A percentile compares a stretch with the other conserved stretches of the same genome.
These are phyloP conservation scores for Drosophila ogumai DNA, from an alignment of 1,140 invertebrate genomes.

Conservation along the genomic window DNA sequence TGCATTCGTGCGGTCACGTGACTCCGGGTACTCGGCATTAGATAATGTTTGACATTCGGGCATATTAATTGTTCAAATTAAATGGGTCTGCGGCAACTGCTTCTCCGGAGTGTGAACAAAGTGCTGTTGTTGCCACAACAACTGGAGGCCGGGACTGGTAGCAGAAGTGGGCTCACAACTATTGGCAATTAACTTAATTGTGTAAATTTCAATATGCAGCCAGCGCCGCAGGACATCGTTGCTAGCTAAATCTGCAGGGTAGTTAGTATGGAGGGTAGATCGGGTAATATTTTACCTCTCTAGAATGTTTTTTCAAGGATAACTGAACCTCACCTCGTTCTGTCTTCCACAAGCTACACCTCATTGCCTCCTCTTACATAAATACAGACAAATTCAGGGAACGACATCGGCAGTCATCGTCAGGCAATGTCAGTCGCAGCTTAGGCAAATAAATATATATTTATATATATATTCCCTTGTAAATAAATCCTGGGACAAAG, in stretches of 20 bases:
- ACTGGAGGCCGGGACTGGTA: conserved; percentile 14
- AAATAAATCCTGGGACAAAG: conserved; percentile 63
- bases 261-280: conserved; percentile 26
- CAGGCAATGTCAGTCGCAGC: conserved; percentile 73
- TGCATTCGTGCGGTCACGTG: conserved; percentile 79
- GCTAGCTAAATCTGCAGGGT: conserved; percentile 10
- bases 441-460: conserved; percentile 70
- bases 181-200: conserved; percentile 78
- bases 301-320: not conserved
- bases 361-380: conserved; percentile 48
- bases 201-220: conserved; percentile 61
- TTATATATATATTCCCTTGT: conserved; percentile 4
- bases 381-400: conserved; percentile 34
- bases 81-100: conserved; percentile 45
- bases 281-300: not conserved
- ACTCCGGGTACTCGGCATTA: conserved; percentile 55
- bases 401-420: conserved; percentile 45
- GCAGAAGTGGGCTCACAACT: conserved; percentile 45
- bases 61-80: conserved; percentile 80
- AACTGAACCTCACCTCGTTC: conserved; percentile 25
- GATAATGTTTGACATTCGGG: conserved; percentile 72
- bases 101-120: conserved; percentile 52
- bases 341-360: conserved; percentile 14
- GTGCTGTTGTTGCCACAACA: conserved; percentile 70
- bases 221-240: conserved; percentile 56